phyloP scores from a whole-genome alignment of 2,888 invertebrate species.

The Bedellia somnulentella region DNA sequence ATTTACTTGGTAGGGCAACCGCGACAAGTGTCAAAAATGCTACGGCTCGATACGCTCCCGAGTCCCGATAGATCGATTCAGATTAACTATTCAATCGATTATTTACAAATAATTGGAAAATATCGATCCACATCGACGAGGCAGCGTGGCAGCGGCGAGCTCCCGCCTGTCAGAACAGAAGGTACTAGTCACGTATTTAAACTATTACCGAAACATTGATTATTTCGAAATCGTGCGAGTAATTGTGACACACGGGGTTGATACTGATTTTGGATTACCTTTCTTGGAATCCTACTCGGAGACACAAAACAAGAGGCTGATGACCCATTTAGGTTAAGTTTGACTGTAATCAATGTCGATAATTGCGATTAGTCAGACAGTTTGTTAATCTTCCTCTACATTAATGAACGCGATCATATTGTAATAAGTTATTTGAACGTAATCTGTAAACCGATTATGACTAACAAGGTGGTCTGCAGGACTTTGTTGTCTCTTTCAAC shows the following conservation, averaged over 20 bases:
- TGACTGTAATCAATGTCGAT: too few relatives aligned
- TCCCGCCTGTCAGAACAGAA: slow-evolving; percentile 22
- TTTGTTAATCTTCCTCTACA: too few relatives aligned
- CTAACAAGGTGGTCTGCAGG: slow-evolving; percentile 46
- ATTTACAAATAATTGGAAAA: slow-evolving; percentile 37
- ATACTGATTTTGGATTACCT: too few relatives aligned
- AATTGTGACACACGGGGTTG: too few relatives aligned
- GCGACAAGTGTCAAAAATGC: slow-evolving; percentile 28
- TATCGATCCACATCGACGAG: too few relatives aligned
- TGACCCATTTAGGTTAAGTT: too few relatives aligned
- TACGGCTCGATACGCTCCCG: slow-evolving; percentile 17
- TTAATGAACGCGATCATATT: too few relatives aligned
- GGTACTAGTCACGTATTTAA: slow-evolving; percentile 40
- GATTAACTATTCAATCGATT: slow-evolving; percentile 35
- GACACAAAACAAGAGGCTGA: too few relatives aligned
- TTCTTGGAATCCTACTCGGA: too few relatives aligned
- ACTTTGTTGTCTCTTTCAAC: slow-evolving; percentile 12
- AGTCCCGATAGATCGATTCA: slow-evolving; percentile 31
- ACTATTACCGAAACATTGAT: slow-evolving; percentile 33
- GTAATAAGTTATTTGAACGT: slow-evolving; percentile 38
- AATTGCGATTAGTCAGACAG: too few relatives aligned
- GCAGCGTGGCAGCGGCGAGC: too few relatives aligned
- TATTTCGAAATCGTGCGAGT: slow-evolving; percentile 43
- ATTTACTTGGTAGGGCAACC: slow-evolving; percentile 30
- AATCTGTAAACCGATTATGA: slow-evolving; percentile 43